phyloP scores from a whole-genome alignment of 2,888 invertebrate species.

The Acleris holmiana region DNA sequence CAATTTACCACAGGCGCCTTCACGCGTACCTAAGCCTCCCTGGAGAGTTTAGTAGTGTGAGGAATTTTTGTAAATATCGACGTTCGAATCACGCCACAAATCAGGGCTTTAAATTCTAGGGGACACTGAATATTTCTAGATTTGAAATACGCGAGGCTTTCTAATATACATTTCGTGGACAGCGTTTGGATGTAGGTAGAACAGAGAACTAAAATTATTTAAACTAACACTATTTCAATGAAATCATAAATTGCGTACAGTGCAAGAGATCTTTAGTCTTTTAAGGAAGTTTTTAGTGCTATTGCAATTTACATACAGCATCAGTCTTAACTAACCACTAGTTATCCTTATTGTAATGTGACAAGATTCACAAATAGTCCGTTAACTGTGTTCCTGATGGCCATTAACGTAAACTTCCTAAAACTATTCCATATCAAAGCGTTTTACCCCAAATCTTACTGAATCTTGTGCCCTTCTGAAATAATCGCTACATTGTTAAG shows the following conservation, averaged over 20 bases:
- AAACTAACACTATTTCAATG: too few species aligned
- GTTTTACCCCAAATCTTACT: background rate
- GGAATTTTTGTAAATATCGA: conserved; percentile 33
- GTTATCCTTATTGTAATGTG: too few species aligned
- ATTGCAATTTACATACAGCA: too few species aligned
- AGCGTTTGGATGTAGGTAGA: background rate
- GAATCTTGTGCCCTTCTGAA: conserved; percentile 18
- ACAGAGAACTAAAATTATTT: too few species aligned
- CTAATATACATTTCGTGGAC: background rate
- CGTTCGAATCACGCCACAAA: conserved; percentile 3
- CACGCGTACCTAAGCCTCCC: conserved; percentile 11
- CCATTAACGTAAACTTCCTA: background rate
- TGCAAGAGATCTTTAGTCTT: too few species aligned
- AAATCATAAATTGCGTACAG: too few species aligned
- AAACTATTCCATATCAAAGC: background rate
- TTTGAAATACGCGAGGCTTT: background rate
- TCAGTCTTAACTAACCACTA: too few species aligned
- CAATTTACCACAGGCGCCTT: conserved; percentile 25
- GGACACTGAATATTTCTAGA: background rate
- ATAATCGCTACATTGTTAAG: conserved; percentile 7
- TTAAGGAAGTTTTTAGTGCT: too few species aligned
- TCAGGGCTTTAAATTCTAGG: conserved; percentile 4
- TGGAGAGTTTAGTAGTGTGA: conserved; percentile 14
- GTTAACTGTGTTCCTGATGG: too few species aligned
- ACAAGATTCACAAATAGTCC: too few species aligned